These are phyloP conservation scores for Cremastinae sp. DNA, from an alignment of 2,888 invertebrate species.

Conservation along the genomic window DNA sequence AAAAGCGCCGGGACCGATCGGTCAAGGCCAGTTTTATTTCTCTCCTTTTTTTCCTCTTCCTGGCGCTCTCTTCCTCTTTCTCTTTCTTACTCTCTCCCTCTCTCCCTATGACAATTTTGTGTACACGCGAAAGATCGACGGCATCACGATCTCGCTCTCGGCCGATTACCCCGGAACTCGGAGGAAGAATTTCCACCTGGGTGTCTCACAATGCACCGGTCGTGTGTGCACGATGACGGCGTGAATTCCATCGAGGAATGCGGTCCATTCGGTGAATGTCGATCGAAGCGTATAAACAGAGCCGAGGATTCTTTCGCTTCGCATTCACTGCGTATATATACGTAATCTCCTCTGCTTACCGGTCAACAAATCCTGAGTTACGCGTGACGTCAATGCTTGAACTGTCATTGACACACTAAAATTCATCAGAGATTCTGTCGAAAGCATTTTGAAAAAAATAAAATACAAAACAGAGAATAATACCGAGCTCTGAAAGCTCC, in stretches of 20 bases:
- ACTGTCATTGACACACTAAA: conserved; percentile 32
- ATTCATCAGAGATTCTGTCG: conserved; percentile 31
- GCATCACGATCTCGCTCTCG: conserved; percentile 26
- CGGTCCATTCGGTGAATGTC: conserved; percentile 27
- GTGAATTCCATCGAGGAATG: conserved; percentile 39
- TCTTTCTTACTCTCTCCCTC: conserved; percentile 3
- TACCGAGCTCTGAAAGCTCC: too few relatives aligned
- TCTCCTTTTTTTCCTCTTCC: neutral
- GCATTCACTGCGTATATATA: conserved; percentile 1
- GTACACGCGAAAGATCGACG: neutral
- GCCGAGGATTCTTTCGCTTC: neutral
- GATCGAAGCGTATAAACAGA: too few relatives aligned
- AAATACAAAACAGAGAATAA: too few relatives aligned
- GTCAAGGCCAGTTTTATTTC: conserved; percentile 53
- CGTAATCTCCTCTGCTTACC: conserved; percentile 17
- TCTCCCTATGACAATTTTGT: conserved; percentile 26
- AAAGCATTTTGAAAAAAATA: neutral
- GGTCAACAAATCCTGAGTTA: neutral
- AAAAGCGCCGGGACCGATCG: conserved; percentile 32
- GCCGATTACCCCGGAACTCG: conserved; percentile 60
- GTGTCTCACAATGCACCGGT: conserved; percentile 36
- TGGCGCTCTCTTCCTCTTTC: conserved; percentile 31
- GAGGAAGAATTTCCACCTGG: conserved; percentile 22
- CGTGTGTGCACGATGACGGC: conserved; percentile 22
- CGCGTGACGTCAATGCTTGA: conserved; percentile 15